Base-by-base conservation (phyloP, 1,140 invertebrate genomes). In the Drosophila micromelanica region DNA sequence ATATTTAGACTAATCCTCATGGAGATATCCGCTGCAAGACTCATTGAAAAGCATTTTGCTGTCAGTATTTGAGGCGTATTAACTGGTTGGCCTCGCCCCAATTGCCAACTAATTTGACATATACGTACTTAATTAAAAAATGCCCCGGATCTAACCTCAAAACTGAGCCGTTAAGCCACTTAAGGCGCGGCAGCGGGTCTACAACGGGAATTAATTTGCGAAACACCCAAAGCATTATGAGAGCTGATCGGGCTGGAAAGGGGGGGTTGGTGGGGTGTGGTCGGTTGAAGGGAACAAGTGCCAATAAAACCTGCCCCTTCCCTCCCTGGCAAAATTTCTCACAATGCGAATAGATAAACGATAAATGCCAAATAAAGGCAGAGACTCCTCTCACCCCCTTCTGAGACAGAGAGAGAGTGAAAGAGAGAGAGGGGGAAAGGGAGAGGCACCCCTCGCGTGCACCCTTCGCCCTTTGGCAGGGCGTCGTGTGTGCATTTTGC, bases 71-170 rank as follows among this genome's bases (percentile, higher is more conserved):
- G 17, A 12, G 42, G 35, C 11, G 13, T 48, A 64, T 56, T 55
- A 64, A 56, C 35, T 56, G 51, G 9, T 32, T 32, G 42, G 20
- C 6, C 30, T 52, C 43, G 30, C 60, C 65, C 68, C 54, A 69
- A 86, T 87, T 78, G 82, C 74, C 86, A 77, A 87, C 80, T 90
- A 90, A 90, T 87, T 87, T 78, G 78, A 89, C 68, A 89, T 67
- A 62, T 60, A 64, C 23, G 54, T 43, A 87, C 78, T 82, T 87
- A 87, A 87, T 89, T 87, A 87, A 81, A 90, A 89, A 46, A 73
- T 35, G 32, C n/a, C 30, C 13, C 27, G 37, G 40, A 30, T 13
- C 38, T 32, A 65, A 65, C 61, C 61, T 64, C 69, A 61, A 40
- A 30, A 55, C 49, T 57, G 15, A 71, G 71, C 45, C 48, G 65